These are phyloP conservation scores for Cosmopolites sordidus DNA, from an alignment of 2,888 invertebrate species.

Conservation along the genomic window DNA sequence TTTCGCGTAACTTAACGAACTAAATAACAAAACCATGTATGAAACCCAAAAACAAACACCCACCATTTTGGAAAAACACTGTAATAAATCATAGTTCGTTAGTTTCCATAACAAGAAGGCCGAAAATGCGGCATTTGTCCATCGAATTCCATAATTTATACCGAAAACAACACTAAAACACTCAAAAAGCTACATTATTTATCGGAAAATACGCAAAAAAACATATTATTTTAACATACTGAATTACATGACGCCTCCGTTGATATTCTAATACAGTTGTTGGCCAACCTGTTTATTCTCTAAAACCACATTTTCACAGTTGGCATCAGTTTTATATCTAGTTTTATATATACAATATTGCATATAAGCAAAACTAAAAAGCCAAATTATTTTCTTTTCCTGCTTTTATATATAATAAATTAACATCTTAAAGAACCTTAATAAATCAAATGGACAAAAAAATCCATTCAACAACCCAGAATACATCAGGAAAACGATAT, in stretches of 20 bases:
- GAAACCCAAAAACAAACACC: slow-evolving; percentile 45
- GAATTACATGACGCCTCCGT: slow-evolving; percentile 23
- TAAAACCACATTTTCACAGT: background rate
- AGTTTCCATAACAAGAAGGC: slow-evolving; percentile 31
- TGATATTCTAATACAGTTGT: background rate
- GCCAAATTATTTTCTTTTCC: no score
- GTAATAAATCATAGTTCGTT: slow-evolving; percentile 42
- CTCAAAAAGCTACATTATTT: slow-evolving; percentile 19
- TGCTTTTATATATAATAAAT: no score
- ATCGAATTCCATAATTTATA: slow-evolving; percentile 29
- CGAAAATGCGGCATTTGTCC: slow-evolving; percentile 24
- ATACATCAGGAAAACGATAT: no score
- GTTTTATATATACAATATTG: background rate
- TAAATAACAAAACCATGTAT: slow-evolving; percentile 33
- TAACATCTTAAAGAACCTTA: no score
- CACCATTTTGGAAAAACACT: slow-evolving; percentile 49
- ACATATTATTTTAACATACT: slow-evolving; percentile 34
- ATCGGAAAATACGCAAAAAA: slow-evolving; percentile 23
- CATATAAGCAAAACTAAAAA: no score
- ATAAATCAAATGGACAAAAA: no score
- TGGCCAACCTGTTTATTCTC: background rate
- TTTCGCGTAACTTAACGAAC: slow-evolving; percentile 34
- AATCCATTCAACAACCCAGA: no score
- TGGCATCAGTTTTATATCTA: background rate
- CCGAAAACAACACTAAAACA: slow-evolving; percentile 16